Evolutionary conservation across 2,113 vertebrate genomes (phyloP).

Genomic region (Xenopus laevis): DNA sequence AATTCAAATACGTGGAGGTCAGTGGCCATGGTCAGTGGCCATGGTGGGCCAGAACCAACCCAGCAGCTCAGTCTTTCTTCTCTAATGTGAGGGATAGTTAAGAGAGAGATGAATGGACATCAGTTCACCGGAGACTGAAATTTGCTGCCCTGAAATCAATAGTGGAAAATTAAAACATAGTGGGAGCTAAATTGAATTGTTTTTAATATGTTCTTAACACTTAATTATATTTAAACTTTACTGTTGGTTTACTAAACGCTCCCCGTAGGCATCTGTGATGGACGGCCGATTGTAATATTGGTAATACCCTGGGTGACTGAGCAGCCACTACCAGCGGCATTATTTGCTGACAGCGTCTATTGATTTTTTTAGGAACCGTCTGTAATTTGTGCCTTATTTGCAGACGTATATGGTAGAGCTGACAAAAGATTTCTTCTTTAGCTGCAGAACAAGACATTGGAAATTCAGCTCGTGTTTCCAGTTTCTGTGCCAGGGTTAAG

Average conservation of each 20-base stretch:
- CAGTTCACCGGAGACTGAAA: too few species aligned
- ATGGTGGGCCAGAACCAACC: too few species aligned
- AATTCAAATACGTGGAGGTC: too few species aligned
- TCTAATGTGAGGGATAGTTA: too few species aligned
- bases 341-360: not conserved
- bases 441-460: not conserved
- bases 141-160: not conserved
- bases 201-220: conserved; percentile 3
- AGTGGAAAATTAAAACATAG: not conserved
- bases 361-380: not conserved
- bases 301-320: not conserved
- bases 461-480: not conserved
- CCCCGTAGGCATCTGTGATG: not conserved
- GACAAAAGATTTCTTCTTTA: not conserved
- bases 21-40: too few species aligned
- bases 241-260: not conserved
- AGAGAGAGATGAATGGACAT: too few species aligned
- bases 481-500: not conserved
- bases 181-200: not conserved
- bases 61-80: too few species aligned
- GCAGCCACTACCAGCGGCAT: not conserved
- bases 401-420: not conserved
- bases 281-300: not conserved
- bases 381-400: not conserved
- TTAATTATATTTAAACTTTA: not conserved